These are phyloP conservation scores for Corythoichthys haematopterus DNA, from an alignment of 2,113 vertebrate species.

Conservation along the genomic window DNA sequence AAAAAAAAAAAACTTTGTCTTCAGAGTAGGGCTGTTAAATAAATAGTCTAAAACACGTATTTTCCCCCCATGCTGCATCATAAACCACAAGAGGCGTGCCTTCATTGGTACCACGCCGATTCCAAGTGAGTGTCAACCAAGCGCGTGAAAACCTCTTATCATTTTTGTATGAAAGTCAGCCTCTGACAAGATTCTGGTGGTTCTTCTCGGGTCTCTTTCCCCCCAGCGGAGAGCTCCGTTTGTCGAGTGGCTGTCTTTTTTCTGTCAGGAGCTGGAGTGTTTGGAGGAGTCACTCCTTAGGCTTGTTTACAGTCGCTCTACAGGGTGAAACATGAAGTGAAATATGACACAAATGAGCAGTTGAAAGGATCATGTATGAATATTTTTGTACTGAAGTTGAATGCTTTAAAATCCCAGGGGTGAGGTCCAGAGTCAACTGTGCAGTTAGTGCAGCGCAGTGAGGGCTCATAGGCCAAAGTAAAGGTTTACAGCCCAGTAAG, in stretches of 20 bases:
- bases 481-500: conserved; percentile 15
- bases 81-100: conserved; percentile 20
- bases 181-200: conserved; percentile 31
- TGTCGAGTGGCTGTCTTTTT: conserved; percentile 31
- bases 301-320: conserved; percentile 45
- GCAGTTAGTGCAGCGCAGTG: conserved; percentile 4
- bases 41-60: conserved; percentile 30
- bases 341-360: conserved; percentile 31
- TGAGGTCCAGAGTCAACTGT: conserved; percentile 21
- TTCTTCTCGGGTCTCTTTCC: conserved; percentile 13
- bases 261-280: conserved; percentile 20
- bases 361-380: conserved; percentile 31
- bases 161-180: conserved; percentile 27
- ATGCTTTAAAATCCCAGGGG: conserved; percentile 32
- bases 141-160: conserved; percentile 35
- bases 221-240: conserved; percentile 18
- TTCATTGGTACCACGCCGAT: conserved; percentile 19
- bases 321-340: conserved; percentile 27
- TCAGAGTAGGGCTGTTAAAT: conserved; percentile 26
- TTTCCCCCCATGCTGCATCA: conserved; percentile 22
- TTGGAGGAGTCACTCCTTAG: conserved; percentile 25
- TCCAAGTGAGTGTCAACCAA: conserved; percentile 16
- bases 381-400: conserved; percentile 22
- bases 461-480: conserved; percentile 15
- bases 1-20: conserved; percentile 2